Evolutionary conservation across 1,140 invertebrate genomes (phyloP).

Genomic region (Cydia amplana): DNA sequence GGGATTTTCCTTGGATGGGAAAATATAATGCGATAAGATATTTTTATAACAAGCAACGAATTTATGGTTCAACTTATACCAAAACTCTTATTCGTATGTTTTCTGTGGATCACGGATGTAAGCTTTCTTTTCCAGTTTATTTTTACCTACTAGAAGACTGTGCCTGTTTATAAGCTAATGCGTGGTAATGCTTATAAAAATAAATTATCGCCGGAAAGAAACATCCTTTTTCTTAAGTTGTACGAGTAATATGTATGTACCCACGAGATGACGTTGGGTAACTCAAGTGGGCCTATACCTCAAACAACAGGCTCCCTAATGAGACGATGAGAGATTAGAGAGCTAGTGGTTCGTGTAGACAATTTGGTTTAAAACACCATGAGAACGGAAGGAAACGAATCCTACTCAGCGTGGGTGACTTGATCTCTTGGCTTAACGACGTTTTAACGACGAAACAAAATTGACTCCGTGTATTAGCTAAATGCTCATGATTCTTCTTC

Average conservation of each 20-base stretch:
- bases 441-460: conserved; percentile 39
- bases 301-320: conserved; percentile 16
- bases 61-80: not conserved
- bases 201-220: not conserved
- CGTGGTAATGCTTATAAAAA: too few species aligned
- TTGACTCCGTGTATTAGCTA: conserved; percentile 14
- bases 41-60: not conserved
- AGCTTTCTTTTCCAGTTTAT: not conserved
- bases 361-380: conserved; percentile 45
- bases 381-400: conserved; percentile 36
- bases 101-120: not conserved
- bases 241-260: not conserved
- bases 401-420: conserved; percentile 24
- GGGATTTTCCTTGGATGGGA: not conserved
- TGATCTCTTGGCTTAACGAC: conserved; percentile 37
- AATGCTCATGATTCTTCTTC: not conserved
- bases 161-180: too few species aligned
- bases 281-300: not conserved
- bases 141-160: too few species aligned
- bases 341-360: conserved; percentile 22
- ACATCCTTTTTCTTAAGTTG: not conserved
- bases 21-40: not conserved
- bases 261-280: not conserved
- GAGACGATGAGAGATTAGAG: conserved; percentile 29
- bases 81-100: not conserved